These are phyloP conservation scores for Electrona antarctica DNA, from an alignment of 2,113 vertebrate species.

Conservation along the genomic window DNA sequence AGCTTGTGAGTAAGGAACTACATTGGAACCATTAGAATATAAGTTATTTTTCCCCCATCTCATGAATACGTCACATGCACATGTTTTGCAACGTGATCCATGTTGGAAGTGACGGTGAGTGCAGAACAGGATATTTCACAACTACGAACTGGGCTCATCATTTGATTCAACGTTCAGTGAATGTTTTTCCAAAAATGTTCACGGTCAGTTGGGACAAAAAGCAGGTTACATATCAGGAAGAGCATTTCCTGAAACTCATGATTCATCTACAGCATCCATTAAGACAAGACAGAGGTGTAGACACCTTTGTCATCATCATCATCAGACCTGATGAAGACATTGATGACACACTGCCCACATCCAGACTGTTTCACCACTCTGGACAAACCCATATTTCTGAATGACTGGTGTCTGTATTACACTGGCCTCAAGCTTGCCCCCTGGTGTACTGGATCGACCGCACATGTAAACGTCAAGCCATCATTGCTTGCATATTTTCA, in stretches of 20 bases:
- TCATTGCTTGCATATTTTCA: slow-evolving; percentile 4
- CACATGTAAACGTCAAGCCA: slow-evolving; percentile 1
- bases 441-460: not conserved
- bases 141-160: not conserved
- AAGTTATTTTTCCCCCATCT: too few species aligned
- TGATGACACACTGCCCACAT: not conserved
- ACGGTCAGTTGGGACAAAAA: not conserved
- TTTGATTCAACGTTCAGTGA: slow-evolving; percentile 18
- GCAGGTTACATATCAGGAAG: not conserved
- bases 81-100: too few species aligned
- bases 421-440: not conserved
- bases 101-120: too few species aligned
- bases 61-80: too few species aligned
- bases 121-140: not conserved
- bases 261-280: not conserved
- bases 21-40: too few species aligned
- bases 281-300: not conserved
- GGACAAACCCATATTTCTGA: slow-evolving; percentile 20
- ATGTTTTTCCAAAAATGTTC: slow-evolving; percentile 14
- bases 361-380: slow-evolving; percentile 20
- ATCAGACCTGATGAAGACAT: not conserved
- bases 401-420: not conserved
- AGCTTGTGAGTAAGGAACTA: too few species aligned
- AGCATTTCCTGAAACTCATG: slow-evolving; percentile 7
- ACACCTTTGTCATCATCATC: too few species aligned